These are phyloP conservation scores for Adoxophyes honmai DNA, from an alignment of 1,140 invertebrate species.

Conservation along the genomic window DNA sequence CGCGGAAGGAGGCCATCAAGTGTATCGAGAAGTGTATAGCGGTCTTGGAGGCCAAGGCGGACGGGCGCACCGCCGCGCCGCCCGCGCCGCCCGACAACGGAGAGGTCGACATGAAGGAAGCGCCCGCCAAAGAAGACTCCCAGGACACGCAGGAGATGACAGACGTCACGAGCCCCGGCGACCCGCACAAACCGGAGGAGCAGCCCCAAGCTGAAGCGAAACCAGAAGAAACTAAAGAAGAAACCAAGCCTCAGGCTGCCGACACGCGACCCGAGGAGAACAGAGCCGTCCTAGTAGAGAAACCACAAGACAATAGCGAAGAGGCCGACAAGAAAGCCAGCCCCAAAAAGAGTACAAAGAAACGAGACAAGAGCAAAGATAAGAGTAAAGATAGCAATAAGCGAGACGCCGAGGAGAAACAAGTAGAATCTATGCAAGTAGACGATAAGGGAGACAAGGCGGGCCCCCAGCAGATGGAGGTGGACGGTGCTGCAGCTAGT, in stretches of 20 bases:
- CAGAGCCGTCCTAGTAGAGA: constrained; percentile 24
- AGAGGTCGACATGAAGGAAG: constrained; percentile 65
- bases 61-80: constrained; percentile 49
- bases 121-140: constrained; percentile 41
- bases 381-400: constrained; percentile 50
- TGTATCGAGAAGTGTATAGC: constrained; percentile 92
- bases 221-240: constrained; percentile 21
- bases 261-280: constrained; percentile 40
- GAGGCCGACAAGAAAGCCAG: constrained; percentile 41
- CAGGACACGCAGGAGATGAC: constrained; percentile 15
- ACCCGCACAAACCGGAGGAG: constrained; percentile 15
- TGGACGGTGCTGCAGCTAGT: constrained; percentile 66
- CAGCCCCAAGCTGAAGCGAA: constrained; percentile 19
- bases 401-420: constrained; percentile 34
- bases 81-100: constrained; percentile 47
- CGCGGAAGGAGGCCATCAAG: constrained; percentile 91
- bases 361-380: constrained; percentile 72
- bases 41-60: constrained; percentile 86
- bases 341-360: constrained; percentile 53
- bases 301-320: constrained; percentile 28
- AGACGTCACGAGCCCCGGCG: background rate
- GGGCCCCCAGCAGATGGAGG: constrained; percentile 55
- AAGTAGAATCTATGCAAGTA: constrained; percentile 56
- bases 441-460: constrained; percentile 58
- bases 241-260: constrained; percentile 25